A percentile compares a stretch with the other conserved stretches of the same genome.
Conservation (phyloP, 2,797 vertebrate species). For the Hybognathus amarus region DNA sequence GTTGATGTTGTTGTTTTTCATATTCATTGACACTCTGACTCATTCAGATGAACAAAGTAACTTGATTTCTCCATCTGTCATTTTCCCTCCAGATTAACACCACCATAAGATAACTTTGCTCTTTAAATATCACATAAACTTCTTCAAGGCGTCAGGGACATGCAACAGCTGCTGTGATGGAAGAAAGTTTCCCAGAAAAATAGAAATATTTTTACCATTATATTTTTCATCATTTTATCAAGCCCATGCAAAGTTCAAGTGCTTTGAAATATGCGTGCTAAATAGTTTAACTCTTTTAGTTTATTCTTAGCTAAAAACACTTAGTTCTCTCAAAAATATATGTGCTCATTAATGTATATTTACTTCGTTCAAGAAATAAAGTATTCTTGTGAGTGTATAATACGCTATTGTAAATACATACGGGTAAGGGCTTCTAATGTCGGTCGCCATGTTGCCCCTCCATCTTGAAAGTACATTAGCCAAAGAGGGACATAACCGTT, state of each 20-base stretch:
- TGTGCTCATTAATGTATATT: too few species aligned
- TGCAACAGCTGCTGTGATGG: not conserved
- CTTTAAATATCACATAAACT: conserved; percentile 20
- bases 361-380: too few species aligned
- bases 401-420: too few species aligned
- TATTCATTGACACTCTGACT: not conserved
- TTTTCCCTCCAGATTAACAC: not conserved
- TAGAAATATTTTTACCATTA: not conserved
- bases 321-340: too few species aligned
- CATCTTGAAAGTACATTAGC: too few species aligned
- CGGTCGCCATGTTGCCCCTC: too few species aligned
- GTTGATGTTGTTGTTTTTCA: not conserved
- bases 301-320: too few species aligned
- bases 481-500: too few species aligned
- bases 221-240: not conserved
- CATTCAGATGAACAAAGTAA: conserved; percentile 17
- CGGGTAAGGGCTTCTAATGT: too few species aligned
- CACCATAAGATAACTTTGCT: not conserved
- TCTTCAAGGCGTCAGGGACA: not conserved
- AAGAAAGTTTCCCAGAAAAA: not conserved
- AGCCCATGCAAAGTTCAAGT: not conserved
- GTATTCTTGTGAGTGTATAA: too few species aligned
- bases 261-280: not conserved
- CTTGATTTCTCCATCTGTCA: conserved; percentile 32
- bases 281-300: too few species aligned